Evolutionary conservation across 1,140 invertebrate species (phyloP).

Genomic region (Ditylenchus dipsaci): DNA sequence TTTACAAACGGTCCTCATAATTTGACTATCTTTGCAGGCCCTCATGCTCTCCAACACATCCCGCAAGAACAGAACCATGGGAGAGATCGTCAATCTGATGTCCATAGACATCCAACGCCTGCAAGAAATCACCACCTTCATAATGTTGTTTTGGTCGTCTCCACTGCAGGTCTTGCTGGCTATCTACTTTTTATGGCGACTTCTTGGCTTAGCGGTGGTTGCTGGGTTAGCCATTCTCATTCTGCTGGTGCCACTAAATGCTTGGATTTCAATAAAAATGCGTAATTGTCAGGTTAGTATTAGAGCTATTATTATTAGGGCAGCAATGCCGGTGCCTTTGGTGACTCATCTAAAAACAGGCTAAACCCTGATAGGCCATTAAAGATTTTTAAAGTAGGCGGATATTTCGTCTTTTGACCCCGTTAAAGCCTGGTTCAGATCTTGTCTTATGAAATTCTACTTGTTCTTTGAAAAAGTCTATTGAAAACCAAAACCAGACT

Average conservation of each 20-base stretch:
- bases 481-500: no score
- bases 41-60: constrained; percentile 59
- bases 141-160: constrained; percentile 58
- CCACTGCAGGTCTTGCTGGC: constrained; percentile 50
- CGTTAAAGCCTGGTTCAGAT: no score
- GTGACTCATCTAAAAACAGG: no score
- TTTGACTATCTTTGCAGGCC: constrained; percentile 46
- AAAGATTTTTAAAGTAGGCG: no score
- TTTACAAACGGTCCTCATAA: not conserved
- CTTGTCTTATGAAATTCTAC: no score
- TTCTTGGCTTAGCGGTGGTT: constrained; percentile 58
- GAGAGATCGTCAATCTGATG: constrained; percentile 67
- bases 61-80: constrained; percentile 62
- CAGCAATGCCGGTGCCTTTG: not conserved
- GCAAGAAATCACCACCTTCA: constrained; percentile 62
- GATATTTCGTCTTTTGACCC: no score
- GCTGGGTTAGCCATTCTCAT: constrained; percentile 58
- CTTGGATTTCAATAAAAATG: constrained; percentile 59
- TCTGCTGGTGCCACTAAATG: constrained; percentile 58
- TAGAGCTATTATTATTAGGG: constrained; percentile 1
- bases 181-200: constrained; percentile 58
- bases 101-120: constrained; percentile 62
- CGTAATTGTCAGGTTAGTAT: constrained; percentile 59
- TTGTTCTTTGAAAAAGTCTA: no score
- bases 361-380: no score